Conservation (phyloP, 1,140 invertebrate species). For the Ceratina australensis region DNA sequence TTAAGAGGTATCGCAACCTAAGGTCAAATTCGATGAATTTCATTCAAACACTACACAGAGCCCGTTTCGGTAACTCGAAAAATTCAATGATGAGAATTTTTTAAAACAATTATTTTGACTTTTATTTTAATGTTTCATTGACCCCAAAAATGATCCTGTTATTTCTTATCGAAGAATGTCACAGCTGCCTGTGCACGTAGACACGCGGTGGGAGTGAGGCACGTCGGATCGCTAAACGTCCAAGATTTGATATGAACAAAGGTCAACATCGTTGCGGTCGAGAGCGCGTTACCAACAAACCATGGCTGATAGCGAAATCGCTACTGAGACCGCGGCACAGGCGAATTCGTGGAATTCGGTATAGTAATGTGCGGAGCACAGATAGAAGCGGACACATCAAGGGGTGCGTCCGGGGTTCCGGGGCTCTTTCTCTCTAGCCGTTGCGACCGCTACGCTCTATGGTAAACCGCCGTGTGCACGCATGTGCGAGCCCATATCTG, state of each 20-base stretch:
- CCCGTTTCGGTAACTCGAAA: no score
- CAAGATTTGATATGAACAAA: background rate
- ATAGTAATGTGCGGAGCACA: background rate
- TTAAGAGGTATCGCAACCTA: no score
- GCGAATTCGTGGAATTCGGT: constrained; percentile 33
- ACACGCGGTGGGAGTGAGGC: no score
- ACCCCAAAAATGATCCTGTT: no score
- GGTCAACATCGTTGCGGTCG: constrained; percentile 6
- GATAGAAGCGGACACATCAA: background rate
- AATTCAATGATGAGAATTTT: no score
- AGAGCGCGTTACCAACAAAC: constrained; percentile 34
- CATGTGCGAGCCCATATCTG: constrained; percentile 55
- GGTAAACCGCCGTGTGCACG: constrained; percentile 57
- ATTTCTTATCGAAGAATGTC: no score
- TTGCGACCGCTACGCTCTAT: constrained; percentile 52
- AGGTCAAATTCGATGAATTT: no score
- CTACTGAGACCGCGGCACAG: constrained; percentile 11
- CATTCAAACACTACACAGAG: no score
- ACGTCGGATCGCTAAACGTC: no score
- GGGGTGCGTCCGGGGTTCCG: background rate
- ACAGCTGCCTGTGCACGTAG: no score
- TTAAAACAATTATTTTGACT: no score
- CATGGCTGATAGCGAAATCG: constrained; percentile 45
- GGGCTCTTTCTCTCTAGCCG: constrained; percentile 16
- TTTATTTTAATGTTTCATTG: no score